Base-by-base conservation (phyloP, 2,797 vertebrate species). In the Euthynnus affinis region DNA sequence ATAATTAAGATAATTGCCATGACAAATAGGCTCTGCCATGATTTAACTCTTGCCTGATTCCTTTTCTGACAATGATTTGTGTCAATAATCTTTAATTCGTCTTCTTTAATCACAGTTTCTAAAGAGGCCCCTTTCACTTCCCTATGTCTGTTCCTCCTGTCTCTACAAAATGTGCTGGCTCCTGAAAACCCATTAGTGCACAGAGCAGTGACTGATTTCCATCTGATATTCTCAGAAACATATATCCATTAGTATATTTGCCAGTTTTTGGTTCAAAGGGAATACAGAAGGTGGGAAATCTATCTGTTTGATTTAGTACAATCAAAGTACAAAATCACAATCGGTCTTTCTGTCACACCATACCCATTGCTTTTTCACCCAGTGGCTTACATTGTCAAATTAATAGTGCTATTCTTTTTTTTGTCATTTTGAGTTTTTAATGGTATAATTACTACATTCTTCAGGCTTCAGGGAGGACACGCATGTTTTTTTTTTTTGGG, bases 391-490 rank as follows among this genome's bases (percentile, higher is more conserved):
- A 34, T 12, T 27, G 71, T 44, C 42, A 65, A 1, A 77, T 52
- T 40, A 34, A 22, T 25, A 32, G 20, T 52, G 25, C 79, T 60
- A 5, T 77, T 74, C 25, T n/a, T 83, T 75, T 72, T 74, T 20
- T 25, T 72, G 81, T 83, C 42, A 74, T 79, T 76, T 68, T 61
- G 32, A 83, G 49, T 60, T 71, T 88, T 67, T 53, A 85, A 79
- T 78, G 72, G 44, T 25, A 76, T 64, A 85, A 75, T 69, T 82
- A 60, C 22, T 46, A 34, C 48, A 52, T 73, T 89, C 40, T 60
- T 49, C 61, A 60, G 13, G 51, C 73, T 67, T 59, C 9, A 6
- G 17, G 52, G 22, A 32, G n/a, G 37, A 20, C n/a, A 22, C 6
- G 1, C 20, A 49, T 37, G 18, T 9, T 46, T 15, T 46, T 10